Percentiles rank a stretch among this genome's conserved stretches.
phyloP scores from a whole-genome alignment of 2,113 vertebrate species.

The Vombatus ursinus region DNA sequence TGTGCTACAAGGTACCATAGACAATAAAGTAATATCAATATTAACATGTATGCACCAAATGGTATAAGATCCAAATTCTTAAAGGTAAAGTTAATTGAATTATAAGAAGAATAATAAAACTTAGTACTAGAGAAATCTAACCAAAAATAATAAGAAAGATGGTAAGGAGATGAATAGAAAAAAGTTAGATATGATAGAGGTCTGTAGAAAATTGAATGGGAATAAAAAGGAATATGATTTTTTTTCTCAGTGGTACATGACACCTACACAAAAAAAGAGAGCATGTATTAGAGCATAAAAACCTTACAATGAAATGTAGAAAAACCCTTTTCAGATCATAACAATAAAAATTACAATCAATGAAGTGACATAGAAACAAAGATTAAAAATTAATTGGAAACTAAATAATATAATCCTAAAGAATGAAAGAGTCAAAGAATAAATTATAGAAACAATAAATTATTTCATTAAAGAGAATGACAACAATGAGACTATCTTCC shows the following conservation, averaged over 20 bases:
- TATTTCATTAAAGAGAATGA: not conserved
- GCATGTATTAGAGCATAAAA: not conserved
- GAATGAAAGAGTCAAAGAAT: not conserved
- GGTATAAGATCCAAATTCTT: not conserved
- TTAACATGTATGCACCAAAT: not conserved
- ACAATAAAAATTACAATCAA: not conserved
- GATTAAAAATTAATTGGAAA: not conserved
- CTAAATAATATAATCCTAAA: not conserved
- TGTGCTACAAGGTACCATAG: not conserved
- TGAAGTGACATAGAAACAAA: not conserved
- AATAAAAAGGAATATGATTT: not conserved
- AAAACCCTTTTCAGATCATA: not conserved
- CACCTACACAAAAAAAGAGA: not conserved
- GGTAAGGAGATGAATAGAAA: not conserved
- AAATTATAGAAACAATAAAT: not conserved
- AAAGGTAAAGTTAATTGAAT: too few species aligned
- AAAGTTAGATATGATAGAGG: not conserved
- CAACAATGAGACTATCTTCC: not conserved
- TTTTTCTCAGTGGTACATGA: not conserved
- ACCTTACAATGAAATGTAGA: not conserved
- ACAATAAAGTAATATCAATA: not conserved
- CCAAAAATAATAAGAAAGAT: not conserved
- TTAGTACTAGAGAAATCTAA: not conserved
- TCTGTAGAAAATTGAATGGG: not conserved
- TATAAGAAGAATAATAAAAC: too few species aligned